Evolutionary conservation across 2,888 invertebrate species (phyloP), one percentile per base, ranked within the genome.

Genomic region (Teleogryllus oceanicus): DNA sequence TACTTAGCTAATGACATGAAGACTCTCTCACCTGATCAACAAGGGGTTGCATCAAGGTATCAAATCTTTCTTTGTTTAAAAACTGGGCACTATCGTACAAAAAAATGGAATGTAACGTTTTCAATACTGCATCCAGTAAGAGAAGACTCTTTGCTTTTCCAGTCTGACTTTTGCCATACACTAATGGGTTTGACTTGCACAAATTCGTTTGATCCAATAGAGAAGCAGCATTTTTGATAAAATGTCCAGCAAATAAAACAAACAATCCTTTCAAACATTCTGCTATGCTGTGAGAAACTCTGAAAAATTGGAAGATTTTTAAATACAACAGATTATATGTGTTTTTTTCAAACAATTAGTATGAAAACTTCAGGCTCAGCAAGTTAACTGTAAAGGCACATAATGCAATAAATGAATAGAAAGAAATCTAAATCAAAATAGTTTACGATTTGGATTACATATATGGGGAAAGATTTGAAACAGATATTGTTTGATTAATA

Each of bases 171-270:
- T 75, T 16, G 1, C 82, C 85, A 80, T 91, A 91, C 84, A 89
- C 90, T 0, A 90, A 83, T 1, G 88, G 85, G 80, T 90, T 88
- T 37, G 74, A 88, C 86, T 92, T 91, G 16, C 89, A 88, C 2
- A 87, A 88, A 86, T 96, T 95, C 84, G 93, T 93, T 74, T 89
- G 87, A 80, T 92, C 91, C 18, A 95, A 87, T n/a, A 95, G 86
- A 1, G 91, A 89, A 0, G 95, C 92, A 0, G 95, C 93, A 86
- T 96, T 94, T 84, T 92, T 92, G 20, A 97, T 88, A 84, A 96
- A 93, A 84, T 95, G 94, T 0, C 93, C 93, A 77, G 96, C 96
- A 86, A 97, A 98, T n/a, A 96, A 88, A 0, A 95, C 93, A 86
- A 97, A 98, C 0, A 98, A 88, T 10, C 95, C 94, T 87, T 96